Conservation (phyloP, 2,113 vertebrate species). For the Oncorhynchus mykiss region DNA sequence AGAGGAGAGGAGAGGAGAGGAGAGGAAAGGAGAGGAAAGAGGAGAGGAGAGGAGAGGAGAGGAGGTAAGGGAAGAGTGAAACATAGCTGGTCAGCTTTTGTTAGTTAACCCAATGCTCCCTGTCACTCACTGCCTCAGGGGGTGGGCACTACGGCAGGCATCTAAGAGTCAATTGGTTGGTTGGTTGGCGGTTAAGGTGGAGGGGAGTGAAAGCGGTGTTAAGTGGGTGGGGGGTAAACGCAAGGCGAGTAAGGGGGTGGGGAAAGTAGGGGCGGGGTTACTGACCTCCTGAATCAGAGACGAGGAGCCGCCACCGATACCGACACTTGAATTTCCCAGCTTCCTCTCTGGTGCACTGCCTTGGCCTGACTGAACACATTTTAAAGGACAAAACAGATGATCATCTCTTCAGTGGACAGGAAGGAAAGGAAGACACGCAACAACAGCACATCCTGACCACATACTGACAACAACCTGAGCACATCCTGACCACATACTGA, state of each 20-base stretch:
- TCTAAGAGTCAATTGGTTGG: slow-evolving; percentile 9
- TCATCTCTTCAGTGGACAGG: slow-evolving; percentile 33
- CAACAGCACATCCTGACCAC: neutral
- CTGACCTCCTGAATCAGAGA: slow-evolving; percentile 62
- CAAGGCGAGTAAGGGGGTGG: neutral
- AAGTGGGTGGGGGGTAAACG: slow-evolving; percentile 18
- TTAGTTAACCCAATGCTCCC: slow-evolving; percentile 40
- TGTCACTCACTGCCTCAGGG: slow-evolving; percentile 42
- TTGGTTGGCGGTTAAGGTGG: neutral
- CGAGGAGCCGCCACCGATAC: slow-evolving; percentile 46
- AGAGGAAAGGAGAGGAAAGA: no score
- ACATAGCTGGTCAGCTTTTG: slow-evolving; percentile 50
- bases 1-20: no score
- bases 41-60: no score
- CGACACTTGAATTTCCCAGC: slow-evolving; percentile 47
- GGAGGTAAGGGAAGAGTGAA: neutral
- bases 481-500: no score
- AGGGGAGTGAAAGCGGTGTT: slow-evolving; percentile 1
- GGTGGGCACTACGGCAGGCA: slow-evolving; percentile 8
- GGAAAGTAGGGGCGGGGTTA: slow-evolving; percentile 28
- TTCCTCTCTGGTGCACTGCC: slow-evolving; percentile 37
- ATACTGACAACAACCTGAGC: no score
- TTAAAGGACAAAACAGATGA: slow-evolving; percentile 46
- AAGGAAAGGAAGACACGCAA: slow-evolving; percentile 7
- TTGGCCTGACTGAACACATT: slow-evolving; percentile 56